Conservation (phyloP, 2,888 invertebrate species). For the Phragmatobia fuliginosa region DNA sequence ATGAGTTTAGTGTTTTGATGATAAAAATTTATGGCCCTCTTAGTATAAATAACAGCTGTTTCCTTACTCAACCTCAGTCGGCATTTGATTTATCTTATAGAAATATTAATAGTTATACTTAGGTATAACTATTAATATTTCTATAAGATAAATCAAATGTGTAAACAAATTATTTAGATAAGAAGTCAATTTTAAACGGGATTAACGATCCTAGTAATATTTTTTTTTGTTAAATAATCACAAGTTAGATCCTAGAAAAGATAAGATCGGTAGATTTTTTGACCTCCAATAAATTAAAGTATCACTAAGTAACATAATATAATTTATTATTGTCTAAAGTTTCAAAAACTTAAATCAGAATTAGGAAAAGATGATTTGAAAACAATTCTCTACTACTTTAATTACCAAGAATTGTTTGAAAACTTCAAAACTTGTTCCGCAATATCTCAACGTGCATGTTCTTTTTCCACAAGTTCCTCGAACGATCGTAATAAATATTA, state of each 20-base stretch:
- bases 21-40: background rate
- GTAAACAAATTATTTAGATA: too few species aligned
- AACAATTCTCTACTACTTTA: background rate
- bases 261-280: background rate
- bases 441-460: background rate
- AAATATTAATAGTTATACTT: background rate
- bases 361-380: background rate
- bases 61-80: background rate
- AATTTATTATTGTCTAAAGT: background rate
- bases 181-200: background rate
- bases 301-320: background rate
- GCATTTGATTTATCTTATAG: background rate
- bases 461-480: slow-evolving; percentile 2
- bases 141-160: background rate
- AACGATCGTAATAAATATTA: slow-evolving; percentile 6
- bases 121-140: background rate
- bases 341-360: background rate
- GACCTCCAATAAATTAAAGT: background rate
- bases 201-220: background rate
- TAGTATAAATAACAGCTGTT: slow-evolving; percentile 3
- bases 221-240: background rate
- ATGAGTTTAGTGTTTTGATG: background rate
- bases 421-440: background rate
- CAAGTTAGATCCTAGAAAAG: background rate
- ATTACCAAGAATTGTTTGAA: background rate